These are phyloP conservation scores for Anagrus nilaparvatae DNA, from an alignment of 1,140 invertebrate species.

Conservation along the genomic window DNA sequence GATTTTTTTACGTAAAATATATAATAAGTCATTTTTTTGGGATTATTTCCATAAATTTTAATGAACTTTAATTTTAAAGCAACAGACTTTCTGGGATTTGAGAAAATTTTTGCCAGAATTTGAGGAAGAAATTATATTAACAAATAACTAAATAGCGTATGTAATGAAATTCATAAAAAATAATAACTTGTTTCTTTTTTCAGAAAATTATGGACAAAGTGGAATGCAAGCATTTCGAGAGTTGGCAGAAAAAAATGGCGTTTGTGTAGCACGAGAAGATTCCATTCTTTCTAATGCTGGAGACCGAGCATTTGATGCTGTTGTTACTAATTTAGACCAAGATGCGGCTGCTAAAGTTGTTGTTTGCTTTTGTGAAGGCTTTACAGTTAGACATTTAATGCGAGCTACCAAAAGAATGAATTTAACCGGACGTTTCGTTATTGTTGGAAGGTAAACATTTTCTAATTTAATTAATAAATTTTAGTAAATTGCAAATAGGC, in stretches of 20 bases:
- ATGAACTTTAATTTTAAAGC: too few relatives aligned
- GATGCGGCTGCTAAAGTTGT: slow-evolving; percentile 56
- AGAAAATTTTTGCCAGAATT: too few relatives aligned
- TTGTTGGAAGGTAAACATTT: slow-evolving; percentile 54
- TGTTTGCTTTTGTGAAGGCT: slow-evolving; percentile 78
- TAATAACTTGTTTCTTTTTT: too few relatives aligned
- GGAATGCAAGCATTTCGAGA: slow-evolving; percentile 69
- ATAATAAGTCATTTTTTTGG: too few relatives aligned
- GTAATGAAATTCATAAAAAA: too few relatives aligned
- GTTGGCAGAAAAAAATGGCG: slow-evolving; percentile 51
- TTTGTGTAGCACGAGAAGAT: slow-evolving; percentile 66
- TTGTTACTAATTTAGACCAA: slow-evolving; percentile 48
- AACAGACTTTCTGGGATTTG: too few relatives aligned
- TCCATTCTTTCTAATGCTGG: slow-evolving; percentile 54
- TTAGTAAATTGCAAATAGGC: too few relatives aligned
- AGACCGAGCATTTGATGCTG: slow-evolving; percentile 49
- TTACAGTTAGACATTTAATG: slow-evolving; percentile 59
- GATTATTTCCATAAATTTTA: too few relatives aligned
- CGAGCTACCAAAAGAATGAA: slow-evolving; percentile 53
- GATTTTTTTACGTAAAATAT: too few relatives aligned
- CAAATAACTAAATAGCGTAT: too few relatives aligned
- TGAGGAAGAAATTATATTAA: too few relatives aligned
- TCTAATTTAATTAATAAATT: not conserved
- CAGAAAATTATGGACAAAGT: slow-evolving; percentile 73
- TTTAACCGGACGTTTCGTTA: slow-evolving; percentile 51